Conservation (phyloP, 2,888 invertebrate species). For the Cantharis rustica region DNA sequence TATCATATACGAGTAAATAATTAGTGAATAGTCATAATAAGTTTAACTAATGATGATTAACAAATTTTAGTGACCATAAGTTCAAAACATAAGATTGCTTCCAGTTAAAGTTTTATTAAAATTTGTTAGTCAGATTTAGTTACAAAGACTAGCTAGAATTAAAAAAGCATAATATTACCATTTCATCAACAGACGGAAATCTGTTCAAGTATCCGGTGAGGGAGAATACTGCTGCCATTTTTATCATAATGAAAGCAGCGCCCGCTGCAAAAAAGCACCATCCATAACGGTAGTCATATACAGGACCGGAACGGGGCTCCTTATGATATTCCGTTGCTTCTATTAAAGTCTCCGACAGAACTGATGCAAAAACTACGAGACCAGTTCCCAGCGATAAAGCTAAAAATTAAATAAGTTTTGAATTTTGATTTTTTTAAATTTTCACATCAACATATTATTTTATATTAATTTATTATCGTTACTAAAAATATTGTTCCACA, state of each 20-base stretch:
- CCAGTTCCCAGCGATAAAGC: slow-evolving; percentile 66
- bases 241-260: slow-evolving; percentile 63
- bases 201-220: slow-evolving; percentile 65
- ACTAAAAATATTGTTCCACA: not conserved
- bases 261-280: slow-evolving; percentile 68
- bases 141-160: not conserved
- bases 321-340: slow-evolving; percentile 57
- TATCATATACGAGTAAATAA: too few relatives aligned
- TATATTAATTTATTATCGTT: not conserved
- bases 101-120: not conserved
- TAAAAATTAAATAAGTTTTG: slow-evolving; percentile 50
- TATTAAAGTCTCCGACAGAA: slow-evolving; percentile 63
- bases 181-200: slow-evolving; percentile 65
- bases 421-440: not conserved
- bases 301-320: slow-evolving; percentile 46
- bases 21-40: too few relatives aligned
- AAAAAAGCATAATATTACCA: slow-evolving; percentile 53
- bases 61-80: not conserved
- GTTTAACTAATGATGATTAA: not conserved
- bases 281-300: slow-evolving; percentile 60
- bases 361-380: slow-evolving; percentile 64
- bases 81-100: not conserved
- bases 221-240: slow-evolving; percentile 63
- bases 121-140: not conserved
- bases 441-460: not conserved